Conservation (phyloP, 2,797 vertebrate species). For the Tamandua tetradactyla region DNA sequence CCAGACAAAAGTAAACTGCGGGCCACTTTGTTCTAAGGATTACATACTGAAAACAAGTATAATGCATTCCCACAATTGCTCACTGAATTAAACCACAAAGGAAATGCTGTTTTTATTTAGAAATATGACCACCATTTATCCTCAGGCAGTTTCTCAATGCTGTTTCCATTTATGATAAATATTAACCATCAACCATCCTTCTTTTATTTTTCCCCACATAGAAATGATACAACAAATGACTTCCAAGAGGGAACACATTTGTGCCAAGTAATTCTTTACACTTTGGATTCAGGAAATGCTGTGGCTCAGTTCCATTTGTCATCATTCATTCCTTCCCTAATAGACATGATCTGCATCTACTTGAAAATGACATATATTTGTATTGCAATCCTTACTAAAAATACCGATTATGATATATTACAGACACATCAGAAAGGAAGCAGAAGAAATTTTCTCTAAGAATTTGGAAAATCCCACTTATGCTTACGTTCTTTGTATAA, state of each 20-base stretch:
- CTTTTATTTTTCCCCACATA: background rate
- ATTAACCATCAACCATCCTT: slow-evolving; percentile 67
- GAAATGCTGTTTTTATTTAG: slow-evolving; percentile 62
- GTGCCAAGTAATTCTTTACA: slow-evolving; percentile 68
- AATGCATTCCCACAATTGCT: slow-evolving; percentile 48
- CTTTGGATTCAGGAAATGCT: slow-evolving; percentile 69
- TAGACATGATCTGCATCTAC: slow-evolving; percentile 74
- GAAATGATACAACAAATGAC: slow-evolving; percentile 66
- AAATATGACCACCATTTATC: slow-evolving; percentile 62
- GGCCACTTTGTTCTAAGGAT: background rate
- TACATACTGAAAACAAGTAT: slow-evolving; percentile 38
- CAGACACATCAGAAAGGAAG: slow-evolving; percentile 73
- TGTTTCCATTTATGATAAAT: slow-evolving; percentile 40
- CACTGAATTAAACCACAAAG: slow-evolving; percentile 43
- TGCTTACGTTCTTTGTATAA: slow-evolving; percentile 75
- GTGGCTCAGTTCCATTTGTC: slow-evolving; percentile 77
- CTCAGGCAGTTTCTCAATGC: background rate
- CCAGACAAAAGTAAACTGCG: background rate
- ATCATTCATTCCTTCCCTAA: slow-evolving; percentile 73
- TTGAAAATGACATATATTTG: slow-evolving; percentile 79
- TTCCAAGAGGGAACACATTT: slow-evolving; percentile 74
- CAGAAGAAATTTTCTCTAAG: slow-evolving; percentile 78
- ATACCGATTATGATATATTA: slow-evolving; percentile 79
- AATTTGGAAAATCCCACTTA: slow-evolving; percentile 48
- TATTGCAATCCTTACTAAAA: slow-evolving; percentile 79